Percentiles rank a stretch among this genome's conserved stretches.
Conservation (phyloP, 2,797 vertebrate species). For the Hoplostethus mediterraneus region DNA sequence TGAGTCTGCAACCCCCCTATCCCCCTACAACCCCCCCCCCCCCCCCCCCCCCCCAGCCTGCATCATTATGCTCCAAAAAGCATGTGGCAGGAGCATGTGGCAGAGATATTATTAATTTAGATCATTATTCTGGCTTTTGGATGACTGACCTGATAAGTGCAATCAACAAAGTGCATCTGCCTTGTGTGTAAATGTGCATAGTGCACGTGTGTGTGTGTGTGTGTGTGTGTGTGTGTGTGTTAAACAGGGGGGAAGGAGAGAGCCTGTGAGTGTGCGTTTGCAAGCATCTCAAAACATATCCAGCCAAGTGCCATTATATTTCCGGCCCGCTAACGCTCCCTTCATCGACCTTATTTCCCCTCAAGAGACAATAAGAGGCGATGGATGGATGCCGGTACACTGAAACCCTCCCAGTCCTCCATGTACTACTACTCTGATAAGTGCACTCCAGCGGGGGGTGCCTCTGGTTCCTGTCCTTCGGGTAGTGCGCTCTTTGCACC, state of each 20-base stretch:
- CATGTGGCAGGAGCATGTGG: constrained; percentile 52
- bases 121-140: constrained; percentile 35
- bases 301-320: not conserved
- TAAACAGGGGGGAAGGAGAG: not conserved
- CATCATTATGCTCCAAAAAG: constrained; percentile 77
- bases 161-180: constrained; percentile 20
- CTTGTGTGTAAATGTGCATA: constrained; percentile 30
- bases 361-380: not conserved
- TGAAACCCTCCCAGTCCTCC: constrained; percentile 22
- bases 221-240: not conserved
- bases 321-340: constrained; percentile 14
- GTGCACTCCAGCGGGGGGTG: constrained; percentile 51
- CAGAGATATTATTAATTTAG: constrained; percentile 72
- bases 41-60: constrained; percentile 25
- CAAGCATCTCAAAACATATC: constrained; percentile 3
- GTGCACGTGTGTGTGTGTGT: not conserved
- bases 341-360: constrained; percentile 26
- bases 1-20: constrained; percentile 19
- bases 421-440: constrained; percentile 41
- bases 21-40: constrained; percentile 15
- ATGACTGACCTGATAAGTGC: constrained; percentile 37
- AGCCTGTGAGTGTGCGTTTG: not conserved
- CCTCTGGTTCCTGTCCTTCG: constrained; percentile 50
- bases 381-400: constrained; percentile 46
- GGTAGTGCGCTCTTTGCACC: constrained; percentile 47